A percentile compares a stretch with the other conserved stretches of the same genome.
phyloP scores from a whole-genome alignment of 2,797 vertebrate genomes.

The Mormyrops boulengeri region DNA sequence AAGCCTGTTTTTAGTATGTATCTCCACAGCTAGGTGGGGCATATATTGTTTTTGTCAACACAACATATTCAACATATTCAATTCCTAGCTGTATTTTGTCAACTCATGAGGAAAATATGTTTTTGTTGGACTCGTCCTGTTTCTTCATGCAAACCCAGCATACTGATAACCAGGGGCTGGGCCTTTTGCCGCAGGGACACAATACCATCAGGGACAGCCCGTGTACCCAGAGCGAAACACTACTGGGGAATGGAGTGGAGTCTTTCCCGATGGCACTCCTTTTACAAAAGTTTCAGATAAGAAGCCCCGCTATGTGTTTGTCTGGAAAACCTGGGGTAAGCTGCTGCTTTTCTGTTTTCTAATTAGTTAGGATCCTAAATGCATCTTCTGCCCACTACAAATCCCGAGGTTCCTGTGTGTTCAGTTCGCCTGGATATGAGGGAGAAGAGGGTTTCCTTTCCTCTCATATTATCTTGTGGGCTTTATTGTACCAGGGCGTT shows the following conservation, averaged over 20 bases:
- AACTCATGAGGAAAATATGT: background rate
- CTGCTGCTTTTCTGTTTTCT: background rate
- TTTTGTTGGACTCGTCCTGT: background rate
- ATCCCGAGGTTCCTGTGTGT: background rate
- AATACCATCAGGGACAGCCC: slow-evolving; percentile 61
- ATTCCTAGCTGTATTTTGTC: background rate
- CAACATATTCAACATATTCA: background rate
- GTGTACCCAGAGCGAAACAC: slow-evolving; percentile 65
- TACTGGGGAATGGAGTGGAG: slow-evolving; percentile 41
- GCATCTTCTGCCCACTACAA: background rate
- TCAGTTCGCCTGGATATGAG: background rate
- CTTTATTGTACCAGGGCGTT: slow-evolving; percentile 63
- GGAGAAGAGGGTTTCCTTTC: background rate
- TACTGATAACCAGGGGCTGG: background rate
- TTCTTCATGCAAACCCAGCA: background rate
- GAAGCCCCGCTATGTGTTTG: slow-evolving; percentile 74
- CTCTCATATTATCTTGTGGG: background rate
- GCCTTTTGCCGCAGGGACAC: slow-evolving; percentile 57
- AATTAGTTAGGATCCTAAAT: background rate
- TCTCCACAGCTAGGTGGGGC: background rate
- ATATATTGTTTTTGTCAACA: background rate
- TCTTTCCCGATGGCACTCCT: slow-evolving; percentile 74
- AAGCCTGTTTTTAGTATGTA: background rate
- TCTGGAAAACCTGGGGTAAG: slow-evolving; percentile 88
- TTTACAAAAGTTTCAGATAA: slow-evolving; percentile 52